Evolutionary conservation across 1,140 invertebrate genomes (phyloP).

Genomic region (Sitophilus oryzae): DNA sequence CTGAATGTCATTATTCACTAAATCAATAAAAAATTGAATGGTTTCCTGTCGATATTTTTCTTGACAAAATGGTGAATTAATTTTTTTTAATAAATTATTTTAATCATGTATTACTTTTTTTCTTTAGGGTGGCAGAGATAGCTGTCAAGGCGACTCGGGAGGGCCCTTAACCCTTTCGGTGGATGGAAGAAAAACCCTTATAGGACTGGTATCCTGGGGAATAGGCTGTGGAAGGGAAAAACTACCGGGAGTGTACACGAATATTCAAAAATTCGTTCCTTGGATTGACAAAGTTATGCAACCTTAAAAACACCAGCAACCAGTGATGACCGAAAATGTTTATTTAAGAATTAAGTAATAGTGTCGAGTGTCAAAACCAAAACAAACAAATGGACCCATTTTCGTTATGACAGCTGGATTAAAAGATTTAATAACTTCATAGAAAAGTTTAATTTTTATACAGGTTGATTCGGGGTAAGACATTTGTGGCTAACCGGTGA

Average conservation of each 20-base stretch:
- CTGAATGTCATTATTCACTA: no score
- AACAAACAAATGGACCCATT: no score
- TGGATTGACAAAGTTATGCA: constrained; percentile 80
- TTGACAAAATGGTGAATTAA: not conserved
- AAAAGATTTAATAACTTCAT: no score
- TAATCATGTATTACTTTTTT: constrained; percentile 11
- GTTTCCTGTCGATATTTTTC: not conserved
- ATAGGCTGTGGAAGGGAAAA: constrained; percentile 86
- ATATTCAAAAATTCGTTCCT: constrained; percentile 87
- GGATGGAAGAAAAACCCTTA: constrained; percentile 75
- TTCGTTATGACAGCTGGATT: no score
- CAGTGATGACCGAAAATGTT: not conserved
- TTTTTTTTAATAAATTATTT: not conserved
- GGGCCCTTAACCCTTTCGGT: constrained; percentile 75
- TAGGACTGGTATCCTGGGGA: constrained; percentile 86
- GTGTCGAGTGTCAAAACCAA: no score
- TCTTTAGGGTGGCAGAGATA: constrained; percentile 59
- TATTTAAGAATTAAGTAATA: not conserved
- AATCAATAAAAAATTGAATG: no score
- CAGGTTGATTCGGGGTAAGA: no score
- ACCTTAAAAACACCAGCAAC: constrained; percentile 10
- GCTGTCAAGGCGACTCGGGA: constrained; percentile 76
- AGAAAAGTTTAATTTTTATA: no score
- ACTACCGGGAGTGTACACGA: constrained; percentile 84
- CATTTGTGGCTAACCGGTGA: no score